phyloP scores from a whole-genome alignment of 1,140 invertebrate species.

The Drosophila repleta region DNA sequence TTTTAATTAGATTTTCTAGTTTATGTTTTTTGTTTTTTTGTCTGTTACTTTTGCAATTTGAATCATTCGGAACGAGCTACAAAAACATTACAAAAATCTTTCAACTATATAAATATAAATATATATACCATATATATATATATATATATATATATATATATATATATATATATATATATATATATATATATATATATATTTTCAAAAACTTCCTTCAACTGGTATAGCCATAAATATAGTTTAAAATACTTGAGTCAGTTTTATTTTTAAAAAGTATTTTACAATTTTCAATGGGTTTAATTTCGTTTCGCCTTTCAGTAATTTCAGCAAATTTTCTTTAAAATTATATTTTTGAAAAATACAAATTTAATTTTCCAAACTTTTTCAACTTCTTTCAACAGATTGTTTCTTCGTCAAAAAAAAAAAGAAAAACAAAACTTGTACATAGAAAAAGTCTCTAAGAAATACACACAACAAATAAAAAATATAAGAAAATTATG shows the following conservation, averaged over 20 bases:
- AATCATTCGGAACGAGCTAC: background rate
- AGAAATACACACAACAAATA: constrained; percentile 51
- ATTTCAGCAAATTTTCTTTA: too few relatives aligned
- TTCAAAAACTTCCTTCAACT: background rate
- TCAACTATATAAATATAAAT: too few relatives aligned
- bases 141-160: too few relatives aligned
- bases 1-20: constrained; percentile 59
- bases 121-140: too few relatives aligned
- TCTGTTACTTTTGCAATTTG: constrained; percentile 33
- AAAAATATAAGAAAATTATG: constrained; percentile 32
- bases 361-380: too few relatives aligned
- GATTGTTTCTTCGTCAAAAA: constrained; percentile 3
- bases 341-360: too few relatives aligned
- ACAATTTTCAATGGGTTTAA: background rate
- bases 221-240: background rate
- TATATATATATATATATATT: background rate
- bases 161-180: too few relatives aligned
- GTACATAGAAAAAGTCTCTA: constrained; percentile 66
- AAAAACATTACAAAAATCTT: background rate
- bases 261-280: background rate
- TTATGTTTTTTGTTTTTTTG: constrained; percentile 79
- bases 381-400: too few relatives aligned
- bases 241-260: background rate
- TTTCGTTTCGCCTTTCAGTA: background rate
- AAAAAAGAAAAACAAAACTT: constrained; percentile 40